These are phyloP conservation scores for Myioborus melanocephalus DNA, from an alignment of 2,797 vertebrate species.

Conservation along the genomic window DNA sequence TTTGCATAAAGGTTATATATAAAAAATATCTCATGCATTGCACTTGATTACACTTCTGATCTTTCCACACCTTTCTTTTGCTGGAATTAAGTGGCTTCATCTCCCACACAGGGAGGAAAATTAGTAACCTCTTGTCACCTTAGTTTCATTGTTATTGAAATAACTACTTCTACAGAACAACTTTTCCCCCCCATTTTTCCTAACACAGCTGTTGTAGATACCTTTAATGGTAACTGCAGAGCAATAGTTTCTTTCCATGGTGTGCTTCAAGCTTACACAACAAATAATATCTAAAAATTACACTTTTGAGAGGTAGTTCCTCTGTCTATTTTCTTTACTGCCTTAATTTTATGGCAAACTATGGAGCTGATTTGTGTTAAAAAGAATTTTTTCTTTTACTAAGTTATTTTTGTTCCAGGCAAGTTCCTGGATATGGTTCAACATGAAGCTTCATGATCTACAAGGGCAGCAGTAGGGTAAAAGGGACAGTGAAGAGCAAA, in stretches of 20 bases:
- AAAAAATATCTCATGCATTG: neutral
- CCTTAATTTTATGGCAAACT: neutral
- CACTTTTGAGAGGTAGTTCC: neutral
- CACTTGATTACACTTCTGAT: neutral
- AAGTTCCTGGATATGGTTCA: neutral
- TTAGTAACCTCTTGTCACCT: neutral
- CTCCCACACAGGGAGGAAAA: neutral
- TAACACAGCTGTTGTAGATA: neutral
- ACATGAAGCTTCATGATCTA: neutral
- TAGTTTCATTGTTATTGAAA: neutral
- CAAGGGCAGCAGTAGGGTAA: fast-evolving
- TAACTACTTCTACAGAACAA: neutral
- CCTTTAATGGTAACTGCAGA: neutral
- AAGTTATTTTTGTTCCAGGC: neutral
- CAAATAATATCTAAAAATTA: neutral
- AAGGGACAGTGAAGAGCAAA: neutral
- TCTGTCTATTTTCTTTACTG: neutral
- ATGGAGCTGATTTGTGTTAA: neutral
- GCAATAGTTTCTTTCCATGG: neutral
- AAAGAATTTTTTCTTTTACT: neutral
- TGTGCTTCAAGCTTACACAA: neutral
- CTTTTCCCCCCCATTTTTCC: neutral
- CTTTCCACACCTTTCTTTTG: neutral
- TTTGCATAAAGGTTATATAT: neutral
- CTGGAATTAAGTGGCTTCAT: neutral